phyloP scores from a whole-genome alignment of 2,888 invertebrate genomes.

The Uloborus plumipes region DNA sequence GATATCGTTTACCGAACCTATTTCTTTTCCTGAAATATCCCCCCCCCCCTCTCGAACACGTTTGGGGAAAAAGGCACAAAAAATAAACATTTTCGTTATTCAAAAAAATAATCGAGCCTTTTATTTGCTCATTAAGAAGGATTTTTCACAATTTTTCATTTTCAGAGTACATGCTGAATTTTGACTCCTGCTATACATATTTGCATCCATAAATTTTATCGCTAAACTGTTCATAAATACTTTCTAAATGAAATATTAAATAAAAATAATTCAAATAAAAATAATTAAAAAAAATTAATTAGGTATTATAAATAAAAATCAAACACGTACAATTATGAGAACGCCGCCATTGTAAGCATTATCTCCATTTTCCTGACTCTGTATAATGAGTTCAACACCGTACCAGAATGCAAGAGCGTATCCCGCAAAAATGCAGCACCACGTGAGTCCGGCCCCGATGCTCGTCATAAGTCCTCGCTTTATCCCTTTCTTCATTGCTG shows the following conservation, averaged over 20 bases:
- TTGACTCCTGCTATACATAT: no score
- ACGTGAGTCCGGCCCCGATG: constrained; percentile 80
- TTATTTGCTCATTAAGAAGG: no score
- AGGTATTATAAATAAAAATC: neutral
- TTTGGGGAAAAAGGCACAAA: no score
- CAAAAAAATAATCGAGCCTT: no score
- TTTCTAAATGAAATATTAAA: neutral
- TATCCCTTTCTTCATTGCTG: constrained; percentile 78
- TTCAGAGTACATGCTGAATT: no score
- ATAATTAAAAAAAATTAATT: constrained; percentile 23
- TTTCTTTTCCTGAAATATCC: no score
- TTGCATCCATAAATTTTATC: no score
- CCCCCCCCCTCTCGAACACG: no score
- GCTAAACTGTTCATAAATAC: no score
- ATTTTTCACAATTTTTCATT: no score
- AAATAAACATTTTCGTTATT: no score
- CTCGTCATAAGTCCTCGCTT: constrained; percentile 79
- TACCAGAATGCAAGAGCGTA: constrained; percentile 86
- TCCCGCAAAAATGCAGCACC: constrained; percentile 77
- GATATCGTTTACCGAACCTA: no score
- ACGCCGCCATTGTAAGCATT: constrained; percentile 79
- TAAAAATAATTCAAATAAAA: constrained; percentile 56
- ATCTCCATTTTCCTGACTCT: constrained; percentile 15
- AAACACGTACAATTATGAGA: constrained; percentile 76
- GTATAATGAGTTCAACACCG: constrained; percentile 72